Conservation (phyloP, 1,140 invertebrate species). For the Aphaenogaster rudis region DNA sequence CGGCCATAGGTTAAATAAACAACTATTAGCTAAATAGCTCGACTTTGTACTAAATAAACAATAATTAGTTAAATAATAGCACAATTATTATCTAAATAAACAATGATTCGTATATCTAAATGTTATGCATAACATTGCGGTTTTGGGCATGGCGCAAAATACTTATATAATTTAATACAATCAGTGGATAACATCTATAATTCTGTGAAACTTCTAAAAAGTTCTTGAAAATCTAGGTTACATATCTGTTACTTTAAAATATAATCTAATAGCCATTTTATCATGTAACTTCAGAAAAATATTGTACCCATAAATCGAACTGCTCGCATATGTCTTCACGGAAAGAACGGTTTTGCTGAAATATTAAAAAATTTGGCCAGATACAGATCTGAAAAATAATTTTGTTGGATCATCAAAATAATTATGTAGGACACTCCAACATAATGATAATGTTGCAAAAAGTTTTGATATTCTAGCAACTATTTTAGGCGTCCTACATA, state of each 20-base stretch:
- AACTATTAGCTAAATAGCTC: not conserved
- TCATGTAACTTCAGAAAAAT: not conserved
- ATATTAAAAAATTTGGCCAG: too few relatives aligned
- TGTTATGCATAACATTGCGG: not conserved
- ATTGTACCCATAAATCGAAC: not conserved
- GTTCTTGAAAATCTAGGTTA: not conserved
- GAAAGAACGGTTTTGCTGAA: too few relatives aligned
- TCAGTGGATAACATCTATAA: not conserved
- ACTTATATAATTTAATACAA: not conserved
- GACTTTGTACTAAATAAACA: not conserved
- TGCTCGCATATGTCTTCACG: too few relatives aligned
- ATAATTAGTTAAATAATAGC: not conserved
- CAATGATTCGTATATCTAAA: not conserved
- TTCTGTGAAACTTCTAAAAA: not conserved
- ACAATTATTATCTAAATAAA: not conserved
- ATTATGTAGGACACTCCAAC: too few relatives aligned
- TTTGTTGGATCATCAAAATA: too few relatives aligned
- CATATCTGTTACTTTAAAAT: not conserved
- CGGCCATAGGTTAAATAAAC: constrained; percentile 2
- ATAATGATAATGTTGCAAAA: too few relatives aligned
- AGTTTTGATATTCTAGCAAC: too few relatives aligned
- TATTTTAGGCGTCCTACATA: too few relatives aligned
- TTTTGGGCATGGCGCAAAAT: not conserved
- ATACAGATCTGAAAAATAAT: too few relatives aligned
- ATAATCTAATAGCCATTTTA: not conserved